These are phyloP conservation scores for Mormyrus proboscirostris DNA, from an alignment of 2,797 vertebrate genomes.

Conservation along the genomic window DNA sequence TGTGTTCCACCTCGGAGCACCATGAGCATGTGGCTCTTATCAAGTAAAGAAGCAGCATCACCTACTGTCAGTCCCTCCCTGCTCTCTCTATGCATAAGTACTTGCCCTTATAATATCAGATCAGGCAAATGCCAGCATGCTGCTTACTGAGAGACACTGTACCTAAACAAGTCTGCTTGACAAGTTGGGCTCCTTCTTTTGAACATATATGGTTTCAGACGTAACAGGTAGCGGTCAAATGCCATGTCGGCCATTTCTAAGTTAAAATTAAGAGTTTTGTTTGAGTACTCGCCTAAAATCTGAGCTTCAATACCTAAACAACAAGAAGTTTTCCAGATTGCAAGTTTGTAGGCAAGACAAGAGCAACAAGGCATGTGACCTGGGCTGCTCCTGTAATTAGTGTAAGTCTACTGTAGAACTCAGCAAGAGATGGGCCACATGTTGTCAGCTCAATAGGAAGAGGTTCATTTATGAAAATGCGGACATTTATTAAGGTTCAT, in stretches of 20 bases:
- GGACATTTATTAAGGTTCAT: neutral
- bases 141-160: neutral
- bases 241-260: neutral
- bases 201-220: neutral
- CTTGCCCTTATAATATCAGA: neutral
- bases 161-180: neutral
- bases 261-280: neutral
- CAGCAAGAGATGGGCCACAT: neutral
- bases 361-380: neutral
- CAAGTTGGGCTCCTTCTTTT: neutral
- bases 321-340: neutral
- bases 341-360: neutral
- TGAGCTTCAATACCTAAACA: neutral
- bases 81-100: neutral
- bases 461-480: neutral
- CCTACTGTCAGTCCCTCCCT: neutral
- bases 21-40: neutral
- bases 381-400: neutral
- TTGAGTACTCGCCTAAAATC: neutral
- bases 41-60: neutral
- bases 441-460: neutral
- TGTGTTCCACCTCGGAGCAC: neutral
- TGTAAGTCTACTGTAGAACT: neutral
- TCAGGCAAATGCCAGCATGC: neutral
- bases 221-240: neutral